Evolutionary conservation across 2,113 vertebrate species (phyloP).

Genomic region (Guaruba guarouba): DNA sequence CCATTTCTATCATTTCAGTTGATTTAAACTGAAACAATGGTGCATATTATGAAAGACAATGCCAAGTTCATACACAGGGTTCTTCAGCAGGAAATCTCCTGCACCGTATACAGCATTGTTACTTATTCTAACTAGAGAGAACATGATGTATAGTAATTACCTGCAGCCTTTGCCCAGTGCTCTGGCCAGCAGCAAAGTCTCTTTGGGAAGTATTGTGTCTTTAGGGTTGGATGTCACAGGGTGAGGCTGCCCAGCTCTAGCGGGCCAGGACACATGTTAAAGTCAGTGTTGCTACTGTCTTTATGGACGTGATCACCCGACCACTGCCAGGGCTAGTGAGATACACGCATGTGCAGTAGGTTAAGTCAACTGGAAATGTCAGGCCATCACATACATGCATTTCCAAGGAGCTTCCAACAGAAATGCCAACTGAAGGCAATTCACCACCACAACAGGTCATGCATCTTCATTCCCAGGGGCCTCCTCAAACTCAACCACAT

Average conservation of each 20-base stretch:
- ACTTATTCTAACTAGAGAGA: not conserved
- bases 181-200: not conserved
- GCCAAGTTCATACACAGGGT: not conserved
- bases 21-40: not conserved
- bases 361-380: not conserved
- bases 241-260: not conserved
- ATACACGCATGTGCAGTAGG: fast-evolving
- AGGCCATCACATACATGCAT: not conserved
- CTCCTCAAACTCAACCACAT: not conserved
- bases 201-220: not conserved
- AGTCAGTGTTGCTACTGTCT: not conserved
- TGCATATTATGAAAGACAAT: not conserved
- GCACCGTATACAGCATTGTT: fast-evolving
- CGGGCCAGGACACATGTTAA: fast-evolving
- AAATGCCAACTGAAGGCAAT: not conserved
- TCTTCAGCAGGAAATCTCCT: not conserved
- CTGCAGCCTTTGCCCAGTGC: not conserved
- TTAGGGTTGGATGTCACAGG: not conserved
- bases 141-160: fast-evolving
- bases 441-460: not conserved
- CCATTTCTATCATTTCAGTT: not conserved
- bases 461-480: not conserved
- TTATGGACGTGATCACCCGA: fast-evolving
- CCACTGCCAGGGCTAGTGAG: fast-evolving
- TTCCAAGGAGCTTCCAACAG: not conserved